Evolutionary conservation across 2,888 invertebrate species (phyloP), one percentile per base, ranked within the genome.

Genomic region (Rhagonycha fulva): DNA sequence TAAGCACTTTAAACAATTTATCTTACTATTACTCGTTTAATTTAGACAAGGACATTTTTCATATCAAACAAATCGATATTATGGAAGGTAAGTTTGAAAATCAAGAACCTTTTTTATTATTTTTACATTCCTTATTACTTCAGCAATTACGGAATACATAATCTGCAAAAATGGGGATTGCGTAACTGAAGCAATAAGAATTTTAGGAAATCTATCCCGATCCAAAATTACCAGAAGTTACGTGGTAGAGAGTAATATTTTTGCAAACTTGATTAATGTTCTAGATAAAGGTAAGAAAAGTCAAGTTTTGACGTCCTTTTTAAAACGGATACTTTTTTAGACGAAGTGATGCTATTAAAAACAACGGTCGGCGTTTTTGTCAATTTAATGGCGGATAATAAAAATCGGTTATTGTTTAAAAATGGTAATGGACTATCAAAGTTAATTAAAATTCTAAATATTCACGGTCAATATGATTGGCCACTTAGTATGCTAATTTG

Each of bases 1-100:
- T 96, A 67, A 95, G 95, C 9, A 94, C 96, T 0, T 89, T 96
- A 77, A 96, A 96, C 87, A 96, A 96, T 87, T 89, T 96, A 72
- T 95, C 96, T 2, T 96, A 93, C 87, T 95, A 94, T 86, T 90
- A 92, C 71, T 90, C 88, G 9, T 87, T 88, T 26, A 88, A 89
- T 73, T 82, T 86, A 66, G 87, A 88, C 71, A 81, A 84, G 67
- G 88, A 89, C 78, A 86, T 89, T 63, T 89, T 90, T 81, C 89
- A 89, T 71, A 82, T 88, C 9, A 88, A 89, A 77, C 89, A 90
- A 80, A 84, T 89, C 47, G 87, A 89, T 79, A 87, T 90, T 76
- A 88, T 89, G 70, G 89, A 90, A 86, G 89, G 89, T 89, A 82
- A 73, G 71, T 24, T 14, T 26, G 19, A 14, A 47, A n/a, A 12